Conservation (phyloP, 2,888 invertebrate genomes). For the Eristalis pertinax region DNA sequence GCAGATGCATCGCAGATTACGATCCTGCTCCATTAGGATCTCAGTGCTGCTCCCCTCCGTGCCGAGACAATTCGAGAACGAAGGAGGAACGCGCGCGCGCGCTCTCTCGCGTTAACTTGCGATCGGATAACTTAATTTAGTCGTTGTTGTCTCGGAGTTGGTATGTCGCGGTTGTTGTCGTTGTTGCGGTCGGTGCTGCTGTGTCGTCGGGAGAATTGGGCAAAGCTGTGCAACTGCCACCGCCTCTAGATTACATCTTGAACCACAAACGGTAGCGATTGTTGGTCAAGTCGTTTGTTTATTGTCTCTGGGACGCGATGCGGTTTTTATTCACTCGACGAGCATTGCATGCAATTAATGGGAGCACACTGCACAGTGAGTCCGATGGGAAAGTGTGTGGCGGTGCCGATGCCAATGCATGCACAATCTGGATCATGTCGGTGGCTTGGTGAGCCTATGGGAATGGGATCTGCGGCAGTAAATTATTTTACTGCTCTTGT, state of each 20-base stretch:
- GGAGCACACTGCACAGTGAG: constrained; percentile 27
- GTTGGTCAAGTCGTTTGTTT: constrained; percentile 67
- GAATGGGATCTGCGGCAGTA: constrained; percentile 50
- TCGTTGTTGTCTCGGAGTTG: constrained; percentile 41
- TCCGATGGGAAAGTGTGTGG: constrained; percentile 68
- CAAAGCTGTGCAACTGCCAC: background rate
- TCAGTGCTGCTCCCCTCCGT: background rate
- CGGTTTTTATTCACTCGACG: constrained; percentile 25
- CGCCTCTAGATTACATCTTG: constrained; percentile 60
- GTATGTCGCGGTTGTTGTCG: constrained; percentile 21
- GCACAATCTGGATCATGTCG: background rate
- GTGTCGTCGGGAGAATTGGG: constrained; percentile 19
- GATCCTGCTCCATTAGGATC: constrained; percentile 61
- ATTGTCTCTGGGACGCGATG: constrained; percentile 53
- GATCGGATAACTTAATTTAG: constrained; percentile 74
- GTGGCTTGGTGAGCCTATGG: constrained; percentile 28
- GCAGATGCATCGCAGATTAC: constrained; percentile 63
- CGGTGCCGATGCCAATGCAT: constrained; percentile 25
- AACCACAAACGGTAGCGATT: constrained; percentile 69
- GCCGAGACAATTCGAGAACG: constrained; percentile 26
- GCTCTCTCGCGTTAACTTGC: constrained; percentile 40
- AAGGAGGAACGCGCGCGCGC: constrained; percentile 46
- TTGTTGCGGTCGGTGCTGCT: background rate
- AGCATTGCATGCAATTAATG: constrained; percentile 68
- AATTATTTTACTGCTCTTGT: constrained; percentile 70